Base-by-base conservation (phyloP, 2,113 vertebrate species). In the Catharus minimus region DNA sequence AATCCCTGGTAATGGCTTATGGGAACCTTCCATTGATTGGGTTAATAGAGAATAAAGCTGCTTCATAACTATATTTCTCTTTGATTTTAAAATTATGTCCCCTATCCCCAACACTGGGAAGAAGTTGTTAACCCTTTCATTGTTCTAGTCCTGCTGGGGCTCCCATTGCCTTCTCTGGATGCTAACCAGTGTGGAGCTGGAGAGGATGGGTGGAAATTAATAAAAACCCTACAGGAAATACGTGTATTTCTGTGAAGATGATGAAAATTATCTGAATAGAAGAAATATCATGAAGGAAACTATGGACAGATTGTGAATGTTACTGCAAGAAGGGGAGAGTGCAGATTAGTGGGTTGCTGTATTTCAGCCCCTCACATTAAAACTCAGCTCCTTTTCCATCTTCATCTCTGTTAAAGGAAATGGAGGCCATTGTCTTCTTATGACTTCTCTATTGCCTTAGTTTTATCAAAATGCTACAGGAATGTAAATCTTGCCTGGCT, bases 1-100 rank as follows among this genome's bases (percentile, higher is more conserved):
- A 98, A 96, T 97, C 92, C 84, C 93, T 90, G 97, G 84, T 97
- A 98, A 98, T 98, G 97, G 96, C 95, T 97, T 97, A 96, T 95
- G 95, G 96, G 97, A 97, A 94, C 97, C 97, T 98, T 97, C 97
- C 95, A 97, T 97, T 98, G 98, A 98, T 98, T 97, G 97, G 97
- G 97, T 98, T 98, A 98, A 98, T 96, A 97, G 97, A 97, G 97
- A 98, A 98, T 98, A 98, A 98, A 98, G 98, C 98, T 98, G 97
- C 95, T 97, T 98, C 89, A 76, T 97, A 96, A 97, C 97, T 97
- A 95, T 97, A 97, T 97, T 97, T 97, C 96, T 82, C 72, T 96
- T 94, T 93, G 93, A 96, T 97, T 96, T 94, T 94, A 87, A 94
- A 97, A 97, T 97, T 97, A 98, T 97, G 96, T 95, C 90, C 91